Conservation (phyloP, 2,888 invertebrate species). For the Brenthis hecate region DNA sequence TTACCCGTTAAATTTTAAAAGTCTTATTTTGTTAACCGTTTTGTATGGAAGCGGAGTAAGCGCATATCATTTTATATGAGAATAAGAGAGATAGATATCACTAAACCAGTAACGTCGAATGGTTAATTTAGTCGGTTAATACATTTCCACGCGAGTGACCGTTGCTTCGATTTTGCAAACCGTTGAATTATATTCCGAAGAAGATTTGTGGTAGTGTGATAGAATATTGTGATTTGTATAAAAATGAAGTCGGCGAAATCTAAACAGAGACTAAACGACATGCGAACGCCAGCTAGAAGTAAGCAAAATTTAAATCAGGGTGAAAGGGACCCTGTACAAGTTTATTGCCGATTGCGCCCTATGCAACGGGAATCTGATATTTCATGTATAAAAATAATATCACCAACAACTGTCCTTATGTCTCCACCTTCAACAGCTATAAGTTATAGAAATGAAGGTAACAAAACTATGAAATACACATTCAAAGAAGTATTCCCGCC, state of each 20-base stretch:
- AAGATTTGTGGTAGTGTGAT: constrained; percentile 24
- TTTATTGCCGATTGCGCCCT: constrained; percentile 93
- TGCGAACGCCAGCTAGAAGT: constrained; percentile 73
- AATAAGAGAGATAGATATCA: constrained; percentile 44
- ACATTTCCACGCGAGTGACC: constrained; percentile 60
- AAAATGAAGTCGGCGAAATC: constrained; percentile 76
- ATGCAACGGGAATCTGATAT: constrained; percentile 85
- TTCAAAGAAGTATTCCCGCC: constrained; percentile 94
- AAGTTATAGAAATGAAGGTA: constrained; percentile 81
- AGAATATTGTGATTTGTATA: constrained; percentile 31
- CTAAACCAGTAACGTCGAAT: constrained; percentile 1
- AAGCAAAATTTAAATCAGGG: constrained; percentile 65
- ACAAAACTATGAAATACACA: constrained; percentile 88
- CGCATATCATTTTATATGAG: constrained; percentile 17
- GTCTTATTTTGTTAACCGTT: constrained; percentile 41
- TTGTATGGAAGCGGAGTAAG: constrained; percentile 37
- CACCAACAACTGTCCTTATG: constrained; percentile 85
- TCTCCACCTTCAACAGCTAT: constrained; percentile 85
- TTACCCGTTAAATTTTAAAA: constrained; percentile 47
- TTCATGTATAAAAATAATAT: constrained; percentile 87
- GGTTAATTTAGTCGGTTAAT: constrained; percentile 43
- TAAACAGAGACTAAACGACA: constrained; percentile 70
- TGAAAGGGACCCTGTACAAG: constrained; percentile 90
- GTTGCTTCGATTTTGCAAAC: constrained; percentile 67
- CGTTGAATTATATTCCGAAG: constrained; percentile 40